Evolutionary conservation across 2,888 invertebrate species (phyloP), one percentile per base, ranked within the genome.

Genomic region (Isotomurus palustris): DNA sequence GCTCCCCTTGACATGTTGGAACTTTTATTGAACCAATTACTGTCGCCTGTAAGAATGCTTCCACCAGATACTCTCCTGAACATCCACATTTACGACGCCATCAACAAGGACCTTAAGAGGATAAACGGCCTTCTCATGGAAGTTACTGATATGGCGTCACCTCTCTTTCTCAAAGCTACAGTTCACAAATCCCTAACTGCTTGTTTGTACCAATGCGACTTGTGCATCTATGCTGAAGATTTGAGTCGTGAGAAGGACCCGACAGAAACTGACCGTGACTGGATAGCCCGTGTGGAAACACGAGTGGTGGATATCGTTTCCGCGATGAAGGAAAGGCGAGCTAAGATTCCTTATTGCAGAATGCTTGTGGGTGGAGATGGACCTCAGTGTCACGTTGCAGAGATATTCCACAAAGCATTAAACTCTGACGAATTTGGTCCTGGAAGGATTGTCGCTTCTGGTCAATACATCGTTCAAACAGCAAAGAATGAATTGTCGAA

Each of bases 111-210:
- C 2, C 52, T 53, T 22, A 45, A 58, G 28, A 54, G 35, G 2
- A 45, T 70, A 25, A 60, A 66, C 25, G 70, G 67, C 10, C 45
- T 70, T 8, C 21, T 60, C 5, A 67, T 70, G 68, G 70, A 70
- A 60, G 43, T 64, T 12, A 48, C 41, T 3, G 70, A 70, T 40
- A 29, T 67, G 47, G 68, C 65, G 8, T 64, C 67, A 8, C 62
- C 65, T 1, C 22, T 51, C 8, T 50, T 70, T 3, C 53, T 54
- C 53, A 62, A 60, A 53, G 56, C 63, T 12, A 43, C 52, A 2
- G 32, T 62, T 3, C 48, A 44, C n/a, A 45, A 51, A 5, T 57
- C 62, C 21, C 47, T 63, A 2, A 49, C 60, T 3, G 53, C 58
- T 29, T 58, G 54, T 24, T 58, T 67, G 10, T 61, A 67, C 41